These are phyloP conservation scores for Salmo trutta DNA, from an alignment of 2,797 vertebrate species.

Conservation along the genomic window DNA sequence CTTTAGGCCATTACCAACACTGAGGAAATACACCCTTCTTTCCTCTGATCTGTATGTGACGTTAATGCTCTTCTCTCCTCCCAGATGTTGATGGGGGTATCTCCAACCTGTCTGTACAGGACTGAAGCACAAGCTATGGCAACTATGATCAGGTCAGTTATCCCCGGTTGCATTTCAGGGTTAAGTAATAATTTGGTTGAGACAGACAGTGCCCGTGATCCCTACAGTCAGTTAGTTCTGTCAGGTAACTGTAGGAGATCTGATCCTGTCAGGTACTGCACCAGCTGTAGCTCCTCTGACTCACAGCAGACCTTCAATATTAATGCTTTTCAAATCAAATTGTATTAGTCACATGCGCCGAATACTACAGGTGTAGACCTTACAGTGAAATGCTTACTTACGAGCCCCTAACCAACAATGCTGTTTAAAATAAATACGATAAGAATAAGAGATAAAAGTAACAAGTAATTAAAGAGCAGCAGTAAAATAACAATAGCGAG, in stretches of 20 bases:
- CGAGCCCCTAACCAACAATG: no score
- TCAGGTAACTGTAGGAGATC: not conserved
- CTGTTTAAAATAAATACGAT: no score
- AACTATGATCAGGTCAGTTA: conserved; percentile 44
- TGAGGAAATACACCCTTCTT: not conserved
- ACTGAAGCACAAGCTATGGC: conserved; percentile 13
- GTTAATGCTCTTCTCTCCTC: not conserved
- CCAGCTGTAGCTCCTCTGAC: not conserved
- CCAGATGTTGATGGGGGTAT: conserved; percentile 50
- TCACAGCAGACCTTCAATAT: not conserved
- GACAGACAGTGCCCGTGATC: not conserved
- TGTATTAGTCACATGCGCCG: no score
- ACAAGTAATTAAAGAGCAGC: no score
- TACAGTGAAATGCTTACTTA: no score
- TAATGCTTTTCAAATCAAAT: not conserved
- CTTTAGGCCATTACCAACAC: not conserved
- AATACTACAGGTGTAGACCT: no score
- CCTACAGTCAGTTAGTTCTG: not conserved
- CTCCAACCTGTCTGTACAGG: conserved; percentile 42
- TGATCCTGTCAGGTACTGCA: not conserved
- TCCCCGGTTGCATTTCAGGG: not conserved
- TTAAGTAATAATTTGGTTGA: not conserved
- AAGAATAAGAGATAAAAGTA: no score
- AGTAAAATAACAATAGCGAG: no score
- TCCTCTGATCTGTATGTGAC: conserved; percentile 15